Evolutionary conservation across 2,888 invertebrate species (phyloP).

Genomic region (Entomobrya multifasciata): DNA sequence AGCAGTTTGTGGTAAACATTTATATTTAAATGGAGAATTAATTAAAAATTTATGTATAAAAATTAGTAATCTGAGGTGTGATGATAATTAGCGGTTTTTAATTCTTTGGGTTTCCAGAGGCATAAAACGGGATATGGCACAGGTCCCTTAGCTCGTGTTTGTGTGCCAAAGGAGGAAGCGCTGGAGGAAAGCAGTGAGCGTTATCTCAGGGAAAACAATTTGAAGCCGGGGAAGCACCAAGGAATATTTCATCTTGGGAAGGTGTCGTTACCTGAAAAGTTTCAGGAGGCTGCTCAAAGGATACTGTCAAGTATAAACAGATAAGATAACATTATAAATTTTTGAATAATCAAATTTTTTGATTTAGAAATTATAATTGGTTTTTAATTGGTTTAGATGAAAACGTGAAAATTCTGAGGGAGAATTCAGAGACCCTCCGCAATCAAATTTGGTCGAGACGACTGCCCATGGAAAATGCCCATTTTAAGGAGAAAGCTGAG

Average conservation of each 20-base stretch:
- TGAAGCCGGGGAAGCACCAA: constrained; percentile 88
- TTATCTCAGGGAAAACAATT: constrained; percentile 82
- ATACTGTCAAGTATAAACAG: constrained; percentile 80
- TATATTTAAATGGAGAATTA: no score
- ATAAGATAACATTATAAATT: background rate
- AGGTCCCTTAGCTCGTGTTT: constrained; percentile 66
- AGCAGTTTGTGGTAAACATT: no score
- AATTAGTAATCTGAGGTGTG: no score
- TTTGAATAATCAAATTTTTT: background rate
- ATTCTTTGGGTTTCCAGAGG: constrained; percentile 1
- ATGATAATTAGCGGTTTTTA: no score
- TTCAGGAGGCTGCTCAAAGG: constrained; percentile 84
- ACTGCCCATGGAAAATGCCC: constrained; percentile 85
- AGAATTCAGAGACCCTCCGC: constrained; percentile 84
- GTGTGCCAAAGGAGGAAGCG: constrained; percentile 31
- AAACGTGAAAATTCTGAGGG: constrained; percentile 83
- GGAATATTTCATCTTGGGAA: constrained; percentile 85
- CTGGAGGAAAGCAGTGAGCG: constrained; percentile 72
- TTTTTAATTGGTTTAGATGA: constrained; percentile 82
- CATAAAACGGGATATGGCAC: constrained; percentile 69
- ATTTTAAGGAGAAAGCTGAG: constrained; percentile 82
- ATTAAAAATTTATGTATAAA: no score
- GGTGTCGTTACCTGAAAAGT: constrained; percentile 84
- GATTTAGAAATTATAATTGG: background rate
- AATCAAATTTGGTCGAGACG: constrained; percentile 85